Percentiles rank a stretch among this genome's conserved stretches.
These are phyloP conservation scores for Drosophila mojavensis DNA, from an alignment of 1,140 invertebrate species.

Conservation along the genomic window DNA sequence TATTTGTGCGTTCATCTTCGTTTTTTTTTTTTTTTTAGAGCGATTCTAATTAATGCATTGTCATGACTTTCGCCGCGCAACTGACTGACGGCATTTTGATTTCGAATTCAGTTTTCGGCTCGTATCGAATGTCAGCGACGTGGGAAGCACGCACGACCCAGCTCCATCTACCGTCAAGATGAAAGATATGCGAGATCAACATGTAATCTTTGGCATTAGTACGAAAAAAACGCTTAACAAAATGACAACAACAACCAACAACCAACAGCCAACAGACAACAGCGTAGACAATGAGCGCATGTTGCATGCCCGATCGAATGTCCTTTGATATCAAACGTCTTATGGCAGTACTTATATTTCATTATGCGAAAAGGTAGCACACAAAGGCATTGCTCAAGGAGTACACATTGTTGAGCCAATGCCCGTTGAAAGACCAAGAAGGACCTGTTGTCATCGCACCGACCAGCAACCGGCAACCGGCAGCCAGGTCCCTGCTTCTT, in stretches of 20 bases:
- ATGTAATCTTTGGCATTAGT: conserved; percentile 80
- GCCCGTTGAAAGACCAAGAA: conserved; percentile 20
- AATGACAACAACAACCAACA: conserved; percentile 52
- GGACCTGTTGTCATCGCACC: conserved; percentile 67
- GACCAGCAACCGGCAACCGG: conserved; percentile 3
- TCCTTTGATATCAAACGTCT: conserved; percentile 79
- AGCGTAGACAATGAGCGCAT: conserved; percentile 62
- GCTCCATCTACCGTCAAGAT: conserved; percentile 60
- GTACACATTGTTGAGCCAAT: conserved; percentile 37
- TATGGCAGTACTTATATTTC: conserved; percentile 70
- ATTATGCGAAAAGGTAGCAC: conserved; percentile 73
- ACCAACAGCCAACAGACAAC: conserved; percentile 10
- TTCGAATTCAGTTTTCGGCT: conserved; percentile 35
- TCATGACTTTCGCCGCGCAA: conserved; percentile 51
- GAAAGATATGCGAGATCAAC: conserved; percentile 81
- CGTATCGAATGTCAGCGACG: conserved; percentile 70
- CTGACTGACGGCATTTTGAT: conserved; percentile 77
- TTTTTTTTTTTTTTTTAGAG: conserved; percentile 17
- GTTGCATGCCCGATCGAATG: conserved; percentile 79
- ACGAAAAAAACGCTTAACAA: conserved; percentile 70
- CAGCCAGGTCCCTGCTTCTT: not conserved
- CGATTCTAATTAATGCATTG: conserved; percentile 67
- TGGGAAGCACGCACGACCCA: conserved; percentile 70
- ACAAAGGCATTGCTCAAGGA: conserved; percentile 19
- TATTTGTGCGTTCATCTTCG: conserved; percentile 1